These are phyloP conservation scores for Aptenodytes forsteri DNA, from an alignment of 2,113 vertebrate genomes.

Conservation along the genomic window DNA sequence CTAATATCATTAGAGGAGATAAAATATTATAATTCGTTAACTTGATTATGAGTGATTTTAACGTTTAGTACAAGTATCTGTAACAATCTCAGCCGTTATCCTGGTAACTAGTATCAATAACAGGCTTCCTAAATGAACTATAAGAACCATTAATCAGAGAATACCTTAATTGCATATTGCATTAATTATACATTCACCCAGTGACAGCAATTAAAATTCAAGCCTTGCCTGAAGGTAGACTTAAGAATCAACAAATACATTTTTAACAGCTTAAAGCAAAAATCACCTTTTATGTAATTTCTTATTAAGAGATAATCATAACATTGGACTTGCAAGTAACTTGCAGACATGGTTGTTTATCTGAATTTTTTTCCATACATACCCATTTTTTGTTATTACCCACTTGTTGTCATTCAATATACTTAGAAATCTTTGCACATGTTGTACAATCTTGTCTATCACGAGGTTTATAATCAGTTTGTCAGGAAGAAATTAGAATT, in stretches of 20 bases:
- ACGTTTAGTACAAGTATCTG: not conserved
- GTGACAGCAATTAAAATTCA: not conserved
- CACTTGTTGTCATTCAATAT: not conserved
- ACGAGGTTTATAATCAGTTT: not conserved
- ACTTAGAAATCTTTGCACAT: not conserved
- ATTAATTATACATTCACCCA: not conserved
- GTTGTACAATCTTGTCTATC: not conserved
- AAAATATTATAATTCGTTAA: not conserved
- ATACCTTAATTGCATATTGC: not conserved
- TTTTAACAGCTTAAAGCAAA: not conserved
- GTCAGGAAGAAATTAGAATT: not conserved
- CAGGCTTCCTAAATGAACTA: not conserved
- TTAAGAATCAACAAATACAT: not conserved
- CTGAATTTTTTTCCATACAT: not conserved
- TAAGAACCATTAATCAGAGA: not conserved
- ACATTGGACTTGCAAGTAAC: not conserved
- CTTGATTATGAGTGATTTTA: not conserved
- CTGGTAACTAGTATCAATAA: not conserved
- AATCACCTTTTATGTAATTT: not conserved
- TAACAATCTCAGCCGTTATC: not conserved
- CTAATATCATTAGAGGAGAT: not conserved
- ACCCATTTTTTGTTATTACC: not conserved
- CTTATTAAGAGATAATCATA: not conserved
- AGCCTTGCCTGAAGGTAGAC: not conserved
- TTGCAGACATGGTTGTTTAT: not conserved